Conservation (phyloP, 2,888 invertebrate genomes). For the Hydrotaea cyrtoneurina region DNA sequence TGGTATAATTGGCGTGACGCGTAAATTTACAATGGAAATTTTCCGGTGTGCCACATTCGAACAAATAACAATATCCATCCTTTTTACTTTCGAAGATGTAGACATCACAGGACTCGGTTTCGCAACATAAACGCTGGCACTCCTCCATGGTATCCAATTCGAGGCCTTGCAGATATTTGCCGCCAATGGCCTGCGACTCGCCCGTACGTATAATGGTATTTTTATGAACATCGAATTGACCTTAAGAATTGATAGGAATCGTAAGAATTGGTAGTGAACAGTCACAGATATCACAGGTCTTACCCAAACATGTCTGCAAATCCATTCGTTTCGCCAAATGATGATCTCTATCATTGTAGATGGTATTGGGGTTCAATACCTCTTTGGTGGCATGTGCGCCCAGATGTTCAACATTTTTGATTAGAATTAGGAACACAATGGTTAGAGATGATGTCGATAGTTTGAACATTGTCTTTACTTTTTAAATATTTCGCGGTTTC, state of each 20-base stretch:
- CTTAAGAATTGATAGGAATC: slow-evolving; percentile 69
- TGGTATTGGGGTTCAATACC: slow-evolving; percentile 44
- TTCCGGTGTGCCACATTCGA: slow-evolving; percentile 93
- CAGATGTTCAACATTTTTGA: slow-evolving; percentile 68
- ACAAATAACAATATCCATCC: slow-evolving; percentile 93
- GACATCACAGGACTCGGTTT: slow-evolving; percentile 92
- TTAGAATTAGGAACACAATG: slow-evolving; percentile 67
- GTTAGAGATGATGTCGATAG: slow-evolving; percentile 45
- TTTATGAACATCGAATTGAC: slow-evolving; percentile 89
- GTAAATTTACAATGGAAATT: slow-evolving; percentile 97
- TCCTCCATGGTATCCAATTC: slow-evolving; percentile 90
- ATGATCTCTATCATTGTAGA: slow-evolving; percentile 72
- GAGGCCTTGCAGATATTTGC: slow-evolving; percentile 92
- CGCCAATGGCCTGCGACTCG: slow-evolving; percentile 93
- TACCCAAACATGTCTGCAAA: slow-evolving; percentile 79
- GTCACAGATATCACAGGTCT: slow-evolving; percentile 36
- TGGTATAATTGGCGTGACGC: slow-evolving; percentile 92
- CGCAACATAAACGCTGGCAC: slow-evolving; percentile 93
- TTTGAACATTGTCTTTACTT: slow-evolving; percentile 48
- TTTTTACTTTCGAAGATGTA: slow-evolving; percentile 95
- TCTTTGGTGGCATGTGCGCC: slow-evolving; percentile 63
- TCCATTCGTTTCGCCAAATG: slow-evolving; percentile 79
- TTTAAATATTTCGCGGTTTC: slow-evolving; percentile 15
- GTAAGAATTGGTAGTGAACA: neutral
- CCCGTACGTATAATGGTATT: slow-evolving; percentile 95